Percentiles rank a stretch among this genome's conserved stretches.
These are phyloP conservation scores for Myathropa florea DNA, from an alignment of 2,888 invertebrate genomes.

Conservation along the genomic window DNA sequence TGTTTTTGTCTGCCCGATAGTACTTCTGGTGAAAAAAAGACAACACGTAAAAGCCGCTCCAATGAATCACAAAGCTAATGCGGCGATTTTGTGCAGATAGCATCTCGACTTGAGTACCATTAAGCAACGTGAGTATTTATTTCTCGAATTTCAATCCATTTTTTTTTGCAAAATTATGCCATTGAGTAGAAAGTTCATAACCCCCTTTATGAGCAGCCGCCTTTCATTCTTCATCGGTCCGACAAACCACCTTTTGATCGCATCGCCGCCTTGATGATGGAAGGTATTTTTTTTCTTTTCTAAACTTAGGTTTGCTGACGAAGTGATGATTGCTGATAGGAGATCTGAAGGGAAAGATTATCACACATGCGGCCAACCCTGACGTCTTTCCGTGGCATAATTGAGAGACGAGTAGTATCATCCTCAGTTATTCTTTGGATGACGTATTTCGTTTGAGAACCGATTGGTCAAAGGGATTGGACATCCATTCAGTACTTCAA, in stretches of 20 bases:
- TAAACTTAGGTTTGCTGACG: not conserved
- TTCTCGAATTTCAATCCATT: not conserved
- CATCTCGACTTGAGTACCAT: not conserved
- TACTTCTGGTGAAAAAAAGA: not conserved
- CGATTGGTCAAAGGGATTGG: too few species aligned
- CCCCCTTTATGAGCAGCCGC: not conserved
- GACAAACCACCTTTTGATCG: not conserved
- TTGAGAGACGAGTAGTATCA: not conserved
- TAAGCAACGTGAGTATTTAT: not conserved
- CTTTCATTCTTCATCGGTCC: not conserved
- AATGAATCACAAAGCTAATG: not conserved
- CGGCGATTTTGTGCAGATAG: not conserved
- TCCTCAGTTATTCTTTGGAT: not conserved
- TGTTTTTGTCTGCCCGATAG: conserved; percentile 1
- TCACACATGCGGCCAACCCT: not conserved
- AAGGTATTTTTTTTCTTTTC: not conserved
- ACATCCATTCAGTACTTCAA: too few species aligned
- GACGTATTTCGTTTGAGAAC: not conserved
- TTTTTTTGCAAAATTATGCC: not conserved
- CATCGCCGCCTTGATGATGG: not conserved
- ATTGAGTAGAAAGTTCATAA: not conserved
- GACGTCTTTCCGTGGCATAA: not conserved
- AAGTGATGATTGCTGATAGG: not conserved
- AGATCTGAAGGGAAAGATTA: not conserved
- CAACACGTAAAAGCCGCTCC: not conserved